Evolutionary conservation across 2,888 invertebrate genomes (phyloP), one percentile per base, ranked within the genome.

Genomic region (Polydrusus tereticollis): DNA sequence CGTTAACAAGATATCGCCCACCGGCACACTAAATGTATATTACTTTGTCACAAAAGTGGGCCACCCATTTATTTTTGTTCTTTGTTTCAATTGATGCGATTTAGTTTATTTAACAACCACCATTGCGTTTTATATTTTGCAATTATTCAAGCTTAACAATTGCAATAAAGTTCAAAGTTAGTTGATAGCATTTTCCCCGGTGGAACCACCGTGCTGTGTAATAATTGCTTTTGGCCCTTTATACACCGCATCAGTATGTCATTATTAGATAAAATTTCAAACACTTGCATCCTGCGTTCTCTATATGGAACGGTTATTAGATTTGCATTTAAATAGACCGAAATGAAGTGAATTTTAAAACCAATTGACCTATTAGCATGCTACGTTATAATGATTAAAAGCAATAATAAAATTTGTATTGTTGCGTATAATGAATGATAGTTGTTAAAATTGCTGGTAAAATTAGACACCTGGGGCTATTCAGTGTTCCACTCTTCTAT

Each of bases 261-360:
- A 47, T 66, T 57, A 66, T 45, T 45, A 50, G 66, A 57, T 66
- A 57, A 66, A 66, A 66, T 66, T 66, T 43, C 58, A 26, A 41
- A 57, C 66, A 66, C 66, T 57, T 57, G 66, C 52, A 64, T 55
- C 52, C 16, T 45, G 36, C 6, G 41, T 57, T 29, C 43, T 38
- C 57, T 26, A 47, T 45, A 36, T 57, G 38, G 20, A 66, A 66
- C 23, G 33, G 66, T 55, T 66, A 66, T 66, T 43, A 21, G 33
- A 57, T 66, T 66, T 66, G 41, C 66, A 66, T 66, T 57, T 66
- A 66, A 57, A 66, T 66, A 21, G 43, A 36, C 43, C 14, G 12
- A 23, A 66, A 66, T 57, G 26, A 20, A 66, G 66, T 55, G 8
- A 41, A 57, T 66, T 66, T 57, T 43, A 57, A 43, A 66, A 26